Evolutionary conservation across 2,113 vertebrate genomes (phyloP), one percentile per base, ranked within the genome.

Genomic region (Myiozetetes cayanensis): DNA sequence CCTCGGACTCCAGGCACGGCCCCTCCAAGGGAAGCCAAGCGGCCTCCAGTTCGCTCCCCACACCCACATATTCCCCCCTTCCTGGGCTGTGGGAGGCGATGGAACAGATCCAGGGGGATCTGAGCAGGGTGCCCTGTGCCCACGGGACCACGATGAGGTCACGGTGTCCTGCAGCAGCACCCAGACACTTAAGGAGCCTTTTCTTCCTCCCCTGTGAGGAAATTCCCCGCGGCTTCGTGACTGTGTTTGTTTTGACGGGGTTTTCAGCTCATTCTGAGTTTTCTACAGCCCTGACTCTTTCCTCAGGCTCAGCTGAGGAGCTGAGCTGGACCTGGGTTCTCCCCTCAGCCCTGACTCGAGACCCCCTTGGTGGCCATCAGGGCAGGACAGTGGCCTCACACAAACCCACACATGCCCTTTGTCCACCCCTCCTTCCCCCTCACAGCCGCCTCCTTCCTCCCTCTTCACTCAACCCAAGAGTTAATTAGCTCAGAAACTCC

Each of bases 311-410:
- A 25, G 61, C 50, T 1, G 9, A 77, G 43, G 17, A 39, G 58
- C 28, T 8, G 8, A 76, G 61, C 35, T 8, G 22, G 8, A 5
- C 50, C 37, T 2, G 0, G 22, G 7, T 24, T 14, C 27, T 5
- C 8, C 5, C 25, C 65, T 30, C 14, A 50, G 37, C 13, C 18
- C 71, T 0, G 5, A 20, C 2, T 43, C 0, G 0, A 49, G 16
- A 41, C 28, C 33, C 59, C 12, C 10, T 11, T 2, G 5, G 5
- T 2, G 17, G 35, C 35, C 24, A 9, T 4, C 5, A 4, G 35
- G 16, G 24, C 50, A 28, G 56, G 52, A 56, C 31, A n/a, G 24
- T 0, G 21, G 30, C 73, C 30, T 55, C 4, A 1, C 66, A 14
- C 50, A 41, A 27, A 56, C n/a, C 35, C 76, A 13, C 8, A 1